Conservation (phyloP, 2,797 vertebrate genomes). For the Hylomyscus alleni region DNA sequence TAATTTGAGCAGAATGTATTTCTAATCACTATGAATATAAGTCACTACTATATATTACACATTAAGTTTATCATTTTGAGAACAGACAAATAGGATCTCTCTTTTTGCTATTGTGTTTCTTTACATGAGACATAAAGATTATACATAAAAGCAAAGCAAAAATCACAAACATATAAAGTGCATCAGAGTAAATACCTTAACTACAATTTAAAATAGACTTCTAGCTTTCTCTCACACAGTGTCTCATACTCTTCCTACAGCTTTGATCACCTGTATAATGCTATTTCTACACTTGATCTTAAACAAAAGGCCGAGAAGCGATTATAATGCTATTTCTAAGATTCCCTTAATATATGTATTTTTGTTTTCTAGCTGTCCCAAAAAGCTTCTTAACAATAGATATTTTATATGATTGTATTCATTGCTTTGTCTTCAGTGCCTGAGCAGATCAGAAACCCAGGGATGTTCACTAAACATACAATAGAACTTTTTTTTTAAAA, state of each 20-base stretch:
- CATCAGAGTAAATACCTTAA: neutral
- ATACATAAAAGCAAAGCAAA: conserved; percentile 26
- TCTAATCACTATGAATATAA: conserved; percentile 23
- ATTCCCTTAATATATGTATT: neutral
- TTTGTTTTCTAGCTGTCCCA: neutral
- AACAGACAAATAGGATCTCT: neutral
- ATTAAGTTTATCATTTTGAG: neutral
- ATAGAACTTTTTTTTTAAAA: neutral
- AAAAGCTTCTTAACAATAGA: neutral
- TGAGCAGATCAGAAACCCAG: neutral
- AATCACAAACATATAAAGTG: neutral
- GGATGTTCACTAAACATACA: neutral
- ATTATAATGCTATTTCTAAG: conserved; percentile 30
- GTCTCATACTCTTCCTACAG: neutral
- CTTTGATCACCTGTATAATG: neutral
- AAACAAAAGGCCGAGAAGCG: no score
- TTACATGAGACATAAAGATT: conserved; percentile 7
- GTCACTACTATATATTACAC: neutral
- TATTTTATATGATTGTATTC: neutral
- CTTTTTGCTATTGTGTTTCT: neutral
- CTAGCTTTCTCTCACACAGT: neutral
- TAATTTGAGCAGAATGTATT: conserved; percentile 45
- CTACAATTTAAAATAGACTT: neutral
- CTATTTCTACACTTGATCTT: no score
- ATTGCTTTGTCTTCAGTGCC: neutral